These are phyloP conservation scores for Pardosa pseudoannulata DNA, from an alignment of 2,888 invertebrate genomes.

Conservation along the genomic window DNA sequence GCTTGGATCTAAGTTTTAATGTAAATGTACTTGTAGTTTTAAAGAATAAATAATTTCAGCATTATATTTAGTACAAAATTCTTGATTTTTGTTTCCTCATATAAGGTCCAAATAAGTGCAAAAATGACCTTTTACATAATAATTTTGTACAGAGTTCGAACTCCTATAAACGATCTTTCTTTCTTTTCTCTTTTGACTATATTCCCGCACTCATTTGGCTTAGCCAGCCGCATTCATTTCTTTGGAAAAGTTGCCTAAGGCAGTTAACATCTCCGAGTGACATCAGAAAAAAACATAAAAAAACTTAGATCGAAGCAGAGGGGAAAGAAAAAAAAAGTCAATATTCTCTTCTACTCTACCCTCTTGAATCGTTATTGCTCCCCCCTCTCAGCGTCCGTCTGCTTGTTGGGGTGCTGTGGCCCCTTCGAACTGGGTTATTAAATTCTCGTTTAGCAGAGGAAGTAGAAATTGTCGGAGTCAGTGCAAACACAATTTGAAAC, in stretches of 20 bases:
- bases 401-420: not conserved
- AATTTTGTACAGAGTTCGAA: too few species aligned
- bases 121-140: too few species aligned
- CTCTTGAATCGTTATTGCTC: not conserved
- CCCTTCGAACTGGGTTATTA: constrained; percentile 58
- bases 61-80: too few species aligned
- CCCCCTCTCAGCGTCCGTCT: not conserved
- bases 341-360: not conserved
- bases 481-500: constrained; percentile 27
- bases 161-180: too few species aligned
- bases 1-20: too few species aligned
- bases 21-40: too few species aligned
- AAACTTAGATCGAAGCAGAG: not conserved
- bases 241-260: not conserved
- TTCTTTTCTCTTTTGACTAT: too few species aligned
- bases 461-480: constrained; percentile 58
- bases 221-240: not conserved
- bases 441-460: constrained; percentile 69
- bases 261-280: not conserved
- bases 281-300: not conserved
- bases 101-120: too few species aligned
- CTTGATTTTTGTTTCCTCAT: too few species aligned
- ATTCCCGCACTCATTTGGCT: not conserved
- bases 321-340: not conserved
- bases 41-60: too few species aligned